Base-by-base conservation (phyloP, 2,888 invertebrate species). In the Allygus modestus region DNA sequence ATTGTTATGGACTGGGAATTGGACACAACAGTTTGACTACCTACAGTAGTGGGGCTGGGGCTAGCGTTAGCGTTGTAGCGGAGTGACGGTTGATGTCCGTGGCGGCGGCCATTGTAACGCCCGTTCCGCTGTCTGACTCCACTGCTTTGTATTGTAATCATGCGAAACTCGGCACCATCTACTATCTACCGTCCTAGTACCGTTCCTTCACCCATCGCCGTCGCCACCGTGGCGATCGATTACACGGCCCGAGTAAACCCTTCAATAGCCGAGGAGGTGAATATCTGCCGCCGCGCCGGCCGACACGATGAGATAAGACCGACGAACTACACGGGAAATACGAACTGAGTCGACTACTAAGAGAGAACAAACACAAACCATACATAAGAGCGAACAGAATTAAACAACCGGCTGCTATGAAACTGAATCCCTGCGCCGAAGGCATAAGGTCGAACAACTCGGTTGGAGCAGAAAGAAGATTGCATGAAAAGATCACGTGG, bases 111-210 rank as follows among this genome's bases (percentile, higher is more conserved):
- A 79, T 79, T 79, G 79, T 79, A 79, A 37, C 79, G 77, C 51
- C 77, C 54, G 79, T 79, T 79, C 79, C 79, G 79, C 79, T 58
- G 33, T 26, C 54, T 79, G 79, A 54, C 79, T 79, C 58, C 58
- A 58, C 33, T 58, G 79, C 83, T 83, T 83, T 83, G 83, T 83
- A 71, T 83, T 83, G 71, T 83, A 83, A 83, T 82, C 69, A 82
- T 83, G 83, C 83, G 71, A 83, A 81, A 82, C 79, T 79, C 58
- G 58, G 58, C 37, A 51, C 54, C 54, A 51, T 58, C 79, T 37
- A 51, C 79, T 41, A 65, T 65, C 65, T 65, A 65, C 65, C 26
- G 15, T 65, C 65, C 65, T 31, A 31, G 65, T 65, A 65, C 65
- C 65, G 65, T 65, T 65, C 65, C 65, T 65, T 65, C 33, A 28